Percentiles rank a stretch among this genome's conserved stretches.
These are phyloP conservation scores for Protaetia brevitarsis DNA, from an alignment of 1,140 invertebrate species.

Conservation along the genomic window DNA sequence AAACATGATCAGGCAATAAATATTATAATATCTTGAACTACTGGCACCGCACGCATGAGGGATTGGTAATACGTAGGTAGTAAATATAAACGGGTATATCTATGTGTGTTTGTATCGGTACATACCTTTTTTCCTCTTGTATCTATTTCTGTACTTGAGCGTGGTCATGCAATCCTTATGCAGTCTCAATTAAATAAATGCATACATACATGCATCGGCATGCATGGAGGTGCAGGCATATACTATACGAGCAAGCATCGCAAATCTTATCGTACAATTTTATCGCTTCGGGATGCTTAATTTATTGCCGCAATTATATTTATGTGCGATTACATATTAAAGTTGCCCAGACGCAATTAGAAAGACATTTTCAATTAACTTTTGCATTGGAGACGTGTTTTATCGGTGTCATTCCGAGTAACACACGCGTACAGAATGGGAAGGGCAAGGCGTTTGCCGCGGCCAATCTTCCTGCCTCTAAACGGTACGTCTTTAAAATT, in stretches of 20 bases:
- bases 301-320: slow-evolving; percentile 11
- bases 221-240: too few relatives aligned
- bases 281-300: neutral
- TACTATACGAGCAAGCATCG: too few relatives aligned
- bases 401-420: slow-evolving; percentile 6
- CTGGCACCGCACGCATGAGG: neutral
- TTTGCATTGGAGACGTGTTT: neutral
- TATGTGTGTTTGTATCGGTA: neutral
- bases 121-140: neutral
- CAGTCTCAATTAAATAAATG: neutral
- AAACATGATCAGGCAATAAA: neutral
- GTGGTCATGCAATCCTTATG: neutral
- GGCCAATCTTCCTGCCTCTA: neutral
- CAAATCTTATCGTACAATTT: neutral
- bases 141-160: neutral
- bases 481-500: neutral
- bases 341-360: slow-evolving; percentile 2
- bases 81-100: neutral
- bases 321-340: slow-evolving; percentile 11
- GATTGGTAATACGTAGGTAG: neutral
- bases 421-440: neutral
- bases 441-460: neutral
- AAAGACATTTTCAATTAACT: slow-evolving; percentile 17
- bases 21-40: neutral
- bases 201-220: neutral